These are phyloP conservation scores for Himantopus leucocephalus DNA, from an alignment of 2,113 vertebrate genomes.

Conservation along the genomic window DNA sequence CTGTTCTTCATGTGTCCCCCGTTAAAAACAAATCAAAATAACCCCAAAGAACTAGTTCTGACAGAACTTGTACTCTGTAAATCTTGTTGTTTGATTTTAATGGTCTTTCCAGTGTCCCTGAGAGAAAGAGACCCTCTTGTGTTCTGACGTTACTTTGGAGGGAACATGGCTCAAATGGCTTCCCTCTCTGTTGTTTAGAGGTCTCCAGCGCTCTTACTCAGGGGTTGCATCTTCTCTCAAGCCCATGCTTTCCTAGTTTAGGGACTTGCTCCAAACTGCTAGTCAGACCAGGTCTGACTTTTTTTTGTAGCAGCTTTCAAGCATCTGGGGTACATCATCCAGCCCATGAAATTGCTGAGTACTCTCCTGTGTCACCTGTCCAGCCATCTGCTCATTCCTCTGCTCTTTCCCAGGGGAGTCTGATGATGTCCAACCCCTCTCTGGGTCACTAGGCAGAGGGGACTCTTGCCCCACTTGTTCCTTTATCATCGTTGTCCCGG, in stretches of 20 bases:
- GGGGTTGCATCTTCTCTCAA: background rate
- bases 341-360: background rate
- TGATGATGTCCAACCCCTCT: background rate
- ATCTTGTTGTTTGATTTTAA: background rate
- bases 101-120: background rate
- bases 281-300: background rate
- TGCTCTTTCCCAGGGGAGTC: background rate
- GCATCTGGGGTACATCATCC: background rate
- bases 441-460: background rate
- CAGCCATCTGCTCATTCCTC: fast-evolving
- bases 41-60: background rate
- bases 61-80: background rate
- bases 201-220: background rate
- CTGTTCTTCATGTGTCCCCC: background rate
- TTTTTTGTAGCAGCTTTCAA: background rate
- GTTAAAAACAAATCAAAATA: background rate
- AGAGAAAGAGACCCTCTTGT: background rate
- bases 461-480: background rate
- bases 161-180: background rate
- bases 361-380: background rate
- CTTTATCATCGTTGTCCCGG: background rate
- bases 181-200: background rate
- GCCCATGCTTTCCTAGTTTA: background rate
- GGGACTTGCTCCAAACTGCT: background rate
- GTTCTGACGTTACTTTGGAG: background rate